These are phyloP conservation scores for Sturmia bella DNA, from an alignment of 2,888 invertebrate species.

Conservation along the genomic window DNA sequence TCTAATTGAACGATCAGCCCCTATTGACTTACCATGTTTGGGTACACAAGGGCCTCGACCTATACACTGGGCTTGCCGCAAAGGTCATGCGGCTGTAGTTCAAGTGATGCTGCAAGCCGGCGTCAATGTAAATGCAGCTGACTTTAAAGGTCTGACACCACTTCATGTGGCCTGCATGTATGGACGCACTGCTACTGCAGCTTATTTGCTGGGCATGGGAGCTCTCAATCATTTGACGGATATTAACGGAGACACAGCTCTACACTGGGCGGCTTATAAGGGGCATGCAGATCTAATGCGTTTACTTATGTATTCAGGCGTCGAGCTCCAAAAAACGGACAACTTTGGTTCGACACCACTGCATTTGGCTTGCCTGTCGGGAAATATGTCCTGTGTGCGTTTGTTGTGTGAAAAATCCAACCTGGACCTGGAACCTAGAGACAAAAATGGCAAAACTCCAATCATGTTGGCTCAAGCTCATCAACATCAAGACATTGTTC, in stretches of 20 bases:
- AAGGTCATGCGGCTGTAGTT: conserved; percentile 94
- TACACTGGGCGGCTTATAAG: conserved; percentile 96
- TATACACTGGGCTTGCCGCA: conserved; percentile 96
- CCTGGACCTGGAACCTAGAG: conserved; percentile 92
- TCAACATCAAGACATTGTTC: conserved; percentile 92
- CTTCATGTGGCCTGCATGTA: conserved; percentile 97
- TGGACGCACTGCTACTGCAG: conserved; percentile 93
- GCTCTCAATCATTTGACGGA: conserved; percentile 93
- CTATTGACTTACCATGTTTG: conserved; percentile 92
- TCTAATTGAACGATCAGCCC: conserved; percentile 91
- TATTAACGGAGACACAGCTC: conserved; percentile 95
- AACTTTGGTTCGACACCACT: conserved; percentile 96
- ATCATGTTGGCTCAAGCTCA: conserved; percentile 94
- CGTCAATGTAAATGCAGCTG: conserved; percentile 93
- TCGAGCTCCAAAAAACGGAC: conserved; percentile 93
- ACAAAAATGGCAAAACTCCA: conserved; percentile 96
- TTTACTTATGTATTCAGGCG: conserved; percentile 94
- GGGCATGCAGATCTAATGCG: conserved; percentile 94
- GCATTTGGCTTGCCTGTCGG: conserved; percentile 94
- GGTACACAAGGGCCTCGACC: conserved; percentile 92
- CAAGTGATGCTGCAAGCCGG: conserved; percentile 90
- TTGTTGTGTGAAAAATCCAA: conserved; percentile 95
- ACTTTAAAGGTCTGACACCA: conserved; percentile 93
- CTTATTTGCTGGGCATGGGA: conserved; percentile 94
- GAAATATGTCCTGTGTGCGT: conserved; percentile 92